Base-by-base conservation (phyloP, 2,888 invertebrate genomes). In the Acronicta psi region DNA sequence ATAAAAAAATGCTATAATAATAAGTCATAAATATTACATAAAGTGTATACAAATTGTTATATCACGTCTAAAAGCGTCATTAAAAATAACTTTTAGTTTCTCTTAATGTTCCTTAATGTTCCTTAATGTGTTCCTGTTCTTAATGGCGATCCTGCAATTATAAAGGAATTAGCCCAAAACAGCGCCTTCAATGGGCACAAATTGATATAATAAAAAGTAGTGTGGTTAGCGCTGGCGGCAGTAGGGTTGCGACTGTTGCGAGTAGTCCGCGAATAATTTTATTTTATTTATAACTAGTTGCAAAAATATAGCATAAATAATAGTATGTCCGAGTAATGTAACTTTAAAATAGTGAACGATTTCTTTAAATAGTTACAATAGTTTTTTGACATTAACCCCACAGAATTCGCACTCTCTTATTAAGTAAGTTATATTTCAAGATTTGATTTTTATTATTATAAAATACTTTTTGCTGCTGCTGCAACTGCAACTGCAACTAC, bases 141-240 rank as follows among this genome's bases (percentile, higher is more conserved):
- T n/a, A n/a, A n/a, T n/a, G 84, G 83, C 86, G 83, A 88, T 92
- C 87, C 90, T 84, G 88, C 91, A 91, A 94, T 94, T 93, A 94
- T 93, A 93, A 93, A 92, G 88, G 87, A 89, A 94, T 94, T 94
- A 94, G 89, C 78, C 88, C 86, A 90, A 93, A 93, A 91, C 87
- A 86, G 87, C 87, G 89, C 88, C 88, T 91, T 86, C 89, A 93
- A 94, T 94, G 92, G 89, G 83, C 92, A 87, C 90, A 93, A 93
- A 94, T 94, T 93, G 93, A 93, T 93, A 93, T 93, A 93, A 94
- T 94, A 93, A 94, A 93, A 93, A 88, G 88, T 87, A 85, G 89
- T 83, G 82, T 83, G 83, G 87, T 86, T 86, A 84, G 82, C 84
- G 74, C 52, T 81, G 80, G 77, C 73, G 59, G 34, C 29, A 9